These are phyloP conservation scores for Chlorops oryzae DNA, from an alignment of 1,140 invertebrate genomes.

Conservation along the genomic window DNA sequence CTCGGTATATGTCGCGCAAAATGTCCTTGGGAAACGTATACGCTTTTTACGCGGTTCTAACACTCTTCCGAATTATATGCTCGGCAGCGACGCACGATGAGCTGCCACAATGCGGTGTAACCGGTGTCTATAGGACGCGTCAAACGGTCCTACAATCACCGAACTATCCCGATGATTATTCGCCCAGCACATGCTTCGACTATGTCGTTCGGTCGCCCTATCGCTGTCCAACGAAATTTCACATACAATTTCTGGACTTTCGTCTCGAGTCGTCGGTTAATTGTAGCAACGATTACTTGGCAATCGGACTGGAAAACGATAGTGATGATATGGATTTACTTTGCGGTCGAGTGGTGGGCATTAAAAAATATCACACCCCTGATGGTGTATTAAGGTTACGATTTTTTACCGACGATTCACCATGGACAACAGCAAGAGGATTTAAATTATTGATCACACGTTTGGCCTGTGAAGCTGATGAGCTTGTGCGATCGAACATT, in stretches of 20 bases:
- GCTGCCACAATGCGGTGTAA: conserved; percentile 31
- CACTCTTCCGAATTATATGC: too few species aligned
- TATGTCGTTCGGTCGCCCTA: conserved; percentile 51
- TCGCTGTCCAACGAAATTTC: conserved; percentile 51
- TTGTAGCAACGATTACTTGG: conserved; percentile 51
- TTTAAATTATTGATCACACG: conserved; percentile 53
- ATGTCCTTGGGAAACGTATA: too few species aligned
- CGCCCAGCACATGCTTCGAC: conserved; percentile 48
- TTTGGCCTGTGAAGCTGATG: conserved; percentile 42
- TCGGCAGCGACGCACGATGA: conserved; percentile 40
- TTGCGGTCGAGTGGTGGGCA: conserved; percentile 50
- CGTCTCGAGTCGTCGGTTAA: conserved; percentile 47
- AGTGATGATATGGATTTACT: conserved; percentile 44
- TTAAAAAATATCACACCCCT: conserved; percentile 48
- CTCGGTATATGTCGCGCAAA: too few species aligned
- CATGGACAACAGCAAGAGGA: conserved; percentile 45
- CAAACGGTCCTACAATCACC: conserved; percentile 48
- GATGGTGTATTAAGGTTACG: conserved; percentile 48
- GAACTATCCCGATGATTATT: conserved; percentile 52
- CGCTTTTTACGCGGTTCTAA: too few species aligned
- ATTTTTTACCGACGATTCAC: conserved; percentile 41
- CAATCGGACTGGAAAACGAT: conserved; percentile 36
- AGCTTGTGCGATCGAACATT: conserved; percentile 21
- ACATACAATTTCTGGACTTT: conserved; percentile 55
- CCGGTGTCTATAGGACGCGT: conserved; percentile 32